A percentile compares a stretch with the other conserved stretches of the same genome.
phyloP scores from a whole-genome alignment of 2,797 vertebrate species.

The Alosa sapidissima region DNA sequence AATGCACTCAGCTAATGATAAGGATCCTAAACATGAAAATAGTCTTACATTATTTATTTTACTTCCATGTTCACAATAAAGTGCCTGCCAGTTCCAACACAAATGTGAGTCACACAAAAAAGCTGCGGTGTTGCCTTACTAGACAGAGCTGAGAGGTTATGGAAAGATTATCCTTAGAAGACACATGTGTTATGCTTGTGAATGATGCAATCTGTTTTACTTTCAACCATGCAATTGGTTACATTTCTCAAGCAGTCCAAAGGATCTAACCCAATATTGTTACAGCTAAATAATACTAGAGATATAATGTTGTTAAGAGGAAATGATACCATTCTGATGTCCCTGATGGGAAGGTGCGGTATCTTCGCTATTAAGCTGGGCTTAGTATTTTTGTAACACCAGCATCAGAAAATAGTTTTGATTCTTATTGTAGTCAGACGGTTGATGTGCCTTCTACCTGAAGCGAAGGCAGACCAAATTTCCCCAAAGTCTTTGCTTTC shows the following conservation, averaged over 20 bases:
- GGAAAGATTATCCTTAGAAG: background rate
- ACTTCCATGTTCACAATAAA: background rate
- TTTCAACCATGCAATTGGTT: background rate
- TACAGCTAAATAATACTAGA: background rate
- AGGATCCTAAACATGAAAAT: conserved; percentile 25
- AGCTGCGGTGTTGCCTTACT: background rate
- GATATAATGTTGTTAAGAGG: background rate
- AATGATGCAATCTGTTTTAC: background rate
- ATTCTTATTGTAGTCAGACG: background rate
- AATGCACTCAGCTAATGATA: conserved; percentile 42
- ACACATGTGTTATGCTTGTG: background rate
- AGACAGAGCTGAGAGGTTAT: background rate
- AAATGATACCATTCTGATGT: background rate
- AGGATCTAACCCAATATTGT: background rate
- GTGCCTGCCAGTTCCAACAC: background rate
- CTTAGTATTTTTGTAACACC: background rate
- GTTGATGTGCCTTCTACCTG: background rate
- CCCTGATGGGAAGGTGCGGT: background rate
- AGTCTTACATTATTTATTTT: conserved; percentile 18
- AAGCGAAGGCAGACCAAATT: background rate
- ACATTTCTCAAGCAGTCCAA: background rate
- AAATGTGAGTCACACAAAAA: conserved; percentile 13
- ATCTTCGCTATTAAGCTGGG: background rate
- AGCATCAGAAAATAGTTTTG: background rate
- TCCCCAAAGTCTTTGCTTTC: background rate